Conservation (phyloP, 2,888 invertebrate species). For the Cynaeus angustus region DNA sequence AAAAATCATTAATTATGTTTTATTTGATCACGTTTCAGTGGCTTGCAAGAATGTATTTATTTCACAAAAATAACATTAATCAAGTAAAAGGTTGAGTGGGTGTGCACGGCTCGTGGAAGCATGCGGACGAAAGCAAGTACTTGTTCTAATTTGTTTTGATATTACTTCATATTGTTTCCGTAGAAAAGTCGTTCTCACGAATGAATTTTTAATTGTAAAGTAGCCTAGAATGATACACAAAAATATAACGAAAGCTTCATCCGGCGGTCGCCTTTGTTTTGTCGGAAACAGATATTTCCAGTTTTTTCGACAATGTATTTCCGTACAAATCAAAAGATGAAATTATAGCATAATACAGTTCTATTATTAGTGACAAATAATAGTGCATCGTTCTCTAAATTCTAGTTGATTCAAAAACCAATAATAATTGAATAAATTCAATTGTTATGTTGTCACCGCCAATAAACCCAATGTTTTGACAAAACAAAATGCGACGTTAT, state of each 20-base stretch:
- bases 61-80: conserved; percentile 30
- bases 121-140: conserved; percentile 12
- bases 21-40: conserved; percentile 23
- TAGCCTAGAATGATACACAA: not conserved
- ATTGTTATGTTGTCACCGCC: not conserved
- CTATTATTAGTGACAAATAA: not conserved
- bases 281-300: not conserved
- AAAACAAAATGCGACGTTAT: not conserved
- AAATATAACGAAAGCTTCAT: not conserved
- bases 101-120: conserved; percentile 7
- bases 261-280: not conserved
- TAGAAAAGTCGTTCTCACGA: not conserved
- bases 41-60: conserved; percentile 8
- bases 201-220: not conserved
- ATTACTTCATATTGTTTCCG: conserved; percentile 1
- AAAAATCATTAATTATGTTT: conserved; percentile 14
- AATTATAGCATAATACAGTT: too few species aligned
- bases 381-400: not conserved
- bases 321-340: too few species aligned
- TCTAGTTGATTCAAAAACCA: not conserved
- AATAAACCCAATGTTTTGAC: not conserved
- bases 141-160: conserved; percentile 24
- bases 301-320: too few species aligned
- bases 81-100: conserved; percentile 36
- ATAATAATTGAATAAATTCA: not conserved